phyloP scores from a whole-genome alignment of 2,113 vertebrate genomes.

The Brachirus orientalis region DNA sequence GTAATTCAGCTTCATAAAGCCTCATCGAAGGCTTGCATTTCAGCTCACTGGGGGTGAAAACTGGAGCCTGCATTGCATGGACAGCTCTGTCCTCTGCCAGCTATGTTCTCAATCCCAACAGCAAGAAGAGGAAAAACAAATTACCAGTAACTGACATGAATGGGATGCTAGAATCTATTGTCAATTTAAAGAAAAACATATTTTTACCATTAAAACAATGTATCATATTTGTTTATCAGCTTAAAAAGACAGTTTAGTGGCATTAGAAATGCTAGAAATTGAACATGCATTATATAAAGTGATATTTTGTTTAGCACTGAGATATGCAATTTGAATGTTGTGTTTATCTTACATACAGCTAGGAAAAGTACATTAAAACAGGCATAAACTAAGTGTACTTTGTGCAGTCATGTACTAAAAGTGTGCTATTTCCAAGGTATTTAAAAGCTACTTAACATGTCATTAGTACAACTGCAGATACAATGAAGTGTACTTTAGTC shows the following conservation, averaged over 20 bases:
- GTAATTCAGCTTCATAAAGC: constrained; percentile 1
- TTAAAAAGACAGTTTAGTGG: background rate
- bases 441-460: no score
- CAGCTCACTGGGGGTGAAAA: constrained; percentile 27
- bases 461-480: no score
- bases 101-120: constrained; percentile 18
- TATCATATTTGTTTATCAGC: background rate
- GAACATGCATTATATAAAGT: no score
- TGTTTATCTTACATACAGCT: no score
- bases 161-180: constrained; percentile 16
- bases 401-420: no score
- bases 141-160: constrained; percentile 5
- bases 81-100: constrained; percentile 48
- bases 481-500: no score
- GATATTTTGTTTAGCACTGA: no score
- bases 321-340: no score
- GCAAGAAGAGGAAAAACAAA: constrained; percentile 47
- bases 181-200: background rate
- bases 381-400: no score
- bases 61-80: constrained; percentile 18
- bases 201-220: background rate
- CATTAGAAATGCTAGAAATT: no score
- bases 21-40: constrained; percentile 43
- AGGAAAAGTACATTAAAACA: no score
- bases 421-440: no score